Evolutionary conservation across 2,113 vertebrate species (phyloP).

Genomic region (Uria lomvia): DNA sequence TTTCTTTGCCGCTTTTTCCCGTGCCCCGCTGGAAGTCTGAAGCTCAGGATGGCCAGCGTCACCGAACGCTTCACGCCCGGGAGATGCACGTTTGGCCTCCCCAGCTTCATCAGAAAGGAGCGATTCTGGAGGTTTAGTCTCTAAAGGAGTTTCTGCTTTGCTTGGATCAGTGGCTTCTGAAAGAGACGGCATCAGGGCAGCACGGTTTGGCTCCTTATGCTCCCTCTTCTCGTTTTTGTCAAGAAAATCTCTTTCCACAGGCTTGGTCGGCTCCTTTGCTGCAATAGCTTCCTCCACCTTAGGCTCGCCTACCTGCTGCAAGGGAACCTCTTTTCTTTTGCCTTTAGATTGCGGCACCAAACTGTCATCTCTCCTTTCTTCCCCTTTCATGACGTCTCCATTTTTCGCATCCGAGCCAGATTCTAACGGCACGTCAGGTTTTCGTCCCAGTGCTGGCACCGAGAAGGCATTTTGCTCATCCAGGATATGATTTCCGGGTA

Average conservation of each 20-base stretch:
- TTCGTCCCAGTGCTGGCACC: background rate
- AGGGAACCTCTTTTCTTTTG: background rate
- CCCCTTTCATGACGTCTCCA: accelerated
- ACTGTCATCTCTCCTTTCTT: background rate
- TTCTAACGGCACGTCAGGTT: accelerated
- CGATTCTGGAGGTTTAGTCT: background rate
- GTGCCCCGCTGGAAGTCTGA: background rate
- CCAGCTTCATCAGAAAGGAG: background rate
- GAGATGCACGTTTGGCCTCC: background rate
- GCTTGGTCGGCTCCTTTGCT: background rate
- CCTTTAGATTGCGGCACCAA: background rate
- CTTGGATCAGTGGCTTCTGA: background rate
- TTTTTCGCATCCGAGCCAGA: accelerated
- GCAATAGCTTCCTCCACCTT: background rate
- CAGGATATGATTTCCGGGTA: accelerated
- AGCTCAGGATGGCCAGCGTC: background rate
- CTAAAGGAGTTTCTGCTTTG: background rate
- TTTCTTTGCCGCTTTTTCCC: background rate
- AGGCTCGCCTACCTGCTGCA: background rate
- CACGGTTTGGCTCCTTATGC: background rate
- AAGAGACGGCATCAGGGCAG: background rate
- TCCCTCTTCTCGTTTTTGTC: background rate
- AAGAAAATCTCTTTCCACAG: background rate
- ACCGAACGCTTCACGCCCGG: background rate
- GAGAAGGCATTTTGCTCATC: background rate